Conservation (phyloP, 2,113 vertebrate genomes). For the Hiodon alosoides region DNA sequence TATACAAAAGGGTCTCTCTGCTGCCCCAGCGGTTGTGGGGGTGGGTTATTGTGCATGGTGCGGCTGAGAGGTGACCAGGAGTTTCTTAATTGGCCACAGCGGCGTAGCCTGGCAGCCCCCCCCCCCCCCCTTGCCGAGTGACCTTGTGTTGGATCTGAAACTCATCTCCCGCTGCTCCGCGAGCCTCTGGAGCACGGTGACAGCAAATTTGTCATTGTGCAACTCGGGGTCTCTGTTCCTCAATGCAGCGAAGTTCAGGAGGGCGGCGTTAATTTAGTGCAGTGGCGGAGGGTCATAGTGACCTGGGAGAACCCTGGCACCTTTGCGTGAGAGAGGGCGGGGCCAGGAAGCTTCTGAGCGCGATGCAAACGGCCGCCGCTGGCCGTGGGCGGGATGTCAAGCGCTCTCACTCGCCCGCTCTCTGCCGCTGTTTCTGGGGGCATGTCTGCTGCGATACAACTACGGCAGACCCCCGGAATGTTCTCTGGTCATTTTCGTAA, state of each 20-base stretch:
- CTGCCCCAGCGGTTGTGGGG: not conserved
- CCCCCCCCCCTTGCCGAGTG: no score
- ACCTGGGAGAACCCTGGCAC: not conserved
- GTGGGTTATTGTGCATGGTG: not conserved
- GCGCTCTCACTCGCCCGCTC: conserved; percentile 23
- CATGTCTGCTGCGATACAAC: conserved; percentile 38
- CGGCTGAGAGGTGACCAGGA: not conserved
- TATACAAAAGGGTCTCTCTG: not conserved
- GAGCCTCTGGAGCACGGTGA: not conserved
- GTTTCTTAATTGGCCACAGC: not conserved
- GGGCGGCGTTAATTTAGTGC: not conserved
- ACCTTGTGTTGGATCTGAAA: not conserved
- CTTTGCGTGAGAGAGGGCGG: not conserved
- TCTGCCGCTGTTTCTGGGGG: conserved; percentile 33
- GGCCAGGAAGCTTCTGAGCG: not conserved
- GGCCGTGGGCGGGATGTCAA: no score
- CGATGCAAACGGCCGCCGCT: no score
- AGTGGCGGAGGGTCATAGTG: not conserved
- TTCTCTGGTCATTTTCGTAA: conserved; percentile 55
- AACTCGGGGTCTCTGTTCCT: not conserved
- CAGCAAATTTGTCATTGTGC: no score
- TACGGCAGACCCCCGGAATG: conserved; percentile 47
- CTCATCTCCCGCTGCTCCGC: not conserved
- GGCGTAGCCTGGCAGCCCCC: not conserved
- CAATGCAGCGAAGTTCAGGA: not conserved